Base-by-base conservation (phyloP, 1,140 invertebrate species). In the Drosophila parabipectinata region DNA sequence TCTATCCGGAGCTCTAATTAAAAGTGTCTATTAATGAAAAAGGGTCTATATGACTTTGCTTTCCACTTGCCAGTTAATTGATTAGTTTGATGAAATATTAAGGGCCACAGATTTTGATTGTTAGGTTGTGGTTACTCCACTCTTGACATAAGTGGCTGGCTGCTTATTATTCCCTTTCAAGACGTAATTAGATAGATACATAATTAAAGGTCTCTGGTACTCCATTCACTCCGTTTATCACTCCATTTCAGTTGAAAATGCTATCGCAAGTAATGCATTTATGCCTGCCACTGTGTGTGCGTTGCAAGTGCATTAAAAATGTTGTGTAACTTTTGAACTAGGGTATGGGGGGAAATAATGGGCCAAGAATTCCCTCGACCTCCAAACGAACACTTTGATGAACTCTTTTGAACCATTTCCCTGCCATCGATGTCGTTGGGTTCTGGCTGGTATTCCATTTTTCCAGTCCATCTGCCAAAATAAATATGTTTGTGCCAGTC, bases 391-490 rank as follows among this genome's bases (percentile, higher is more conserved):
- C 64, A 61, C 54, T 44, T 67, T 53, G 30, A 14, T 26, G 12
- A 30, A 45, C 39, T 54, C 37, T 24, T 44, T 47, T 24, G 44
- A 21, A 15, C 55, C 72, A 59, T 77, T 77, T 77, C 48, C 48
- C 73, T 74, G 71, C 55, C 66, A 10, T 44, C 41, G 41, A 44
- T 18, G 41, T 44, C 41, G 41, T 44, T 15, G 41, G 12, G 67
- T 68, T 44, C 32, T 57, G 56, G 12, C 66, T 75, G 48, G 74
- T 69, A 63, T 66, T 58, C 72, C 72, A 74, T 74, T 74, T 77
- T 77, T 77, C 74, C 74, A 77, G 74, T 77, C 73, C 74, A 77
- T 77, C 74, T 77, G 74, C 73, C 74, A 77, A 77, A 77, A 77
- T 77, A 77, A 77, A 77, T 77, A 77, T 77, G 73, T 57, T 69